Base-by-base conservation (phyloP, 2,888 invertebrate species). In the Amphipyra tragopoginis region DNA sequence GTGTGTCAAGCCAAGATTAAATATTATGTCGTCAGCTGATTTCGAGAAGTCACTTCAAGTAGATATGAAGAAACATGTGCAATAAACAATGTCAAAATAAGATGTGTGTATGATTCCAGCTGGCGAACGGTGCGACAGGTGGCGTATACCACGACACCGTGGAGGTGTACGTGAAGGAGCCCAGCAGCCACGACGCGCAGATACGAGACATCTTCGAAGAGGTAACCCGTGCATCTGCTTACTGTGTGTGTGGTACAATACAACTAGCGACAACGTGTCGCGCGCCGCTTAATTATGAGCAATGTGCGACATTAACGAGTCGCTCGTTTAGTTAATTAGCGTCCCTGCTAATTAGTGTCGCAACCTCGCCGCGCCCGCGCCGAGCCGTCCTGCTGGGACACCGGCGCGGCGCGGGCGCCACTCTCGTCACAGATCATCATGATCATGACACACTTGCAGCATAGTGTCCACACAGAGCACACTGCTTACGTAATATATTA, bases 161-260 rank as follows among this genome's bases (percentile, higher is more conserved):
- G 63, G 77, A 83, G 78, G 63, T 68, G 67, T 51, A 42, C 54
- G 29, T 21, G 52, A 15, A 54, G 29, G 64, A 65, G 39, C 67
- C 56, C 4, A 65, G 44, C 40, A 69, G 34, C 10, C 68, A 62
- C 49, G 68, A 65, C 68, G 53, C 74, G 39, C 84, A 87, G 70
- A 77, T 91, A 65, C 85, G 87, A 26, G 77, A 79, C 60, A 85
- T 92, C 67, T 87, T 92, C 68, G 75, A 78, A 29, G 90, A 93
- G 89, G 93, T 92, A 50, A 69, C 38, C 26, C 4, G 9, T 7
- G 5, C 7, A 9, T 29, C 42, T 26, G 13, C 15, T 11, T 9
- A 8, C 10, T 3, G 1, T 21, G 21, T 21, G 21, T 33, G 33
- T 33, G 9, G 7, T 8, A 6, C 33, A 8, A 13, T 40, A 40